Percentiles rank a stretch among this genome's conserved stretches.
These are phyloP conservation scores for Stenurella melanura DNA, from an alignment of 2,888 invertebrate species.

Conservation along the genomic window DNA sequence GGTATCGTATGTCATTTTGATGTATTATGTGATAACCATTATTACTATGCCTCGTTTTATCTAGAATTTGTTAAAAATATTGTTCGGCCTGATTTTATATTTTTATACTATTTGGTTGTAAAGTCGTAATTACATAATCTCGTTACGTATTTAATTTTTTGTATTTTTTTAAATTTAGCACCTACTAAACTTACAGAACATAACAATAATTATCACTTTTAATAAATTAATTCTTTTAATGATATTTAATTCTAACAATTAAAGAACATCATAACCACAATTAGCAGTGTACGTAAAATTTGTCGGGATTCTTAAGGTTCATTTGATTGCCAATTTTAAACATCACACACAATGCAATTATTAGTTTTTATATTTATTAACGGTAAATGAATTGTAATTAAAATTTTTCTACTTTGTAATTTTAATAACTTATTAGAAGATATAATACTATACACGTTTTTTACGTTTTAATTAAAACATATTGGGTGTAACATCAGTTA, in stretches of 20 bases:
- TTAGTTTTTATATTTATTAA: neutral
- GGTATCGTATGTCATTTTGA: constrained; percentile 67
- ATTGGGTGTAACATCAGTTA: neutral
- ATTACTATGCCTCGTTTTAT: constrained; percentile 50
- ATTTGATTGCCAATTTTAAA: neutral
- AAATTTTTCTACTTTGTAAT: neutral
- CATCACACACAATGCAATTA: neutral
- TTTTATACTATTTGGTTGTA: neutral
- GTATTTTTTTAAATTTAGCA: neutral
- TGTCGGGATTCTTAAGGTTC: neutral
- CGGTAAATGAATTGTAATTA: neutral
- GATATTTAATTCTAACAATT: neutral
- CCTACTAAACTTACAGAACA: neutral
- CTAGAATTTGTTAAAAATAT: neutral
- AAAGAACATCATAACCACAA: neutral
- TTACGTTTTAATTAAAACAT: neutral
- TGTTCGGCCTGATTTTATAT: neutral
- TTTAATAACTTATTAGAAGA: neutral
- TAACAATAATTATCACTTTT: neutral
- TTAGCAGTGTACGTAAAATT: neutral
- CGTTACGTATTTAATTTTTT: neutral
- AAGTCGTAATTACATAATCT: neutral
- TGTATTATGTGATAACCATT: constrained; percentile 61
- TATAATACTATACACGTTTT: neutral
- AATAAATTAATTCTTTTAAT: neutral